Evolutionary conservation across 2,888 invertebrate genomes (phyloP), one percentile per base, ranked within the genome.

Genomic region (Drosophila subsilvestris): DNA sequence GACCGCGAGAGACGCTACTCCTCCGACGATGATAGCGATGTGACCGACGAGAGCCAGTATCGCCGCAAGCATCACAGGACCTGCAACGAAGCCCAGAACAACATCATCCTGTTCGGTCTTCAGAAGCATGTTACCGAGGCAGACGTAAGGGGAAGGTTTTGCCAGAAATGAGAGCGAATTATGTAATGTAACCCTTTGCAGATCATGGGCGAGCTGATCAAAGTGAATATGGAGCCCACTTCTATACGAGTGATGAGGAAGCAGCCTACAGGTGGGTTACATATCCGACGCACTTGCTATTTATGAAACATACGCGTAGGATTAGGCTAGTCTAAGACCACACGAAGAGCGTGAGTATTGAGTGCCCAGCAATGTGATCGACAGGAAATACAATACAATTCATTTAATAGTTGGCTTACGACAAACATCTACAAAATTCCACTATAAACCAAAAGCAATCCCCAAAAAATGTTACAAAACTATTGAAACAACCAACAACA

Each of bases 171-270:
- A 2, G 29, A 17, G 9, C 3, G 3, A 2, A 10, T 5, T n/a
- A 9, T n/a, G n/a, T 0, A 6, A 22, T 7, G 20, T 18, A 9
- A 47, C 55, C 18, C 80, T 92, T 92, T 93, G 69, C 92, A 97
- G 96, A 96, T 97, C 83, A 94, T 95, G 83, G 95, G 95, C 90
- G 96, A 96, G 88, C 94, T 97, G 82, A 94, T 95, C 83, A 94
- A 94, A 88, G 95, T 95, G 91, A 95, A 95, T 72, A 93, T 97
- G 75, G 94, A 95, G 92, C 95, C 96, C 2, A 95, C 95, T 91
- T 97, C 97, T 90, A 96, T 97, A 86, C 94, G 97, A 49, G 93
- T 97, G 45, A 97, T 97, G 90, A 93, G 97, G 84, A 95, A 96
- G 92, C 95, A 96, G 93, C 95, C 96, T 91, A 96, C 97, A 94